phyloP scores from a whole-genome alignment of 2,888 invertebrate genomes.

The Laothoe populi region DNA sequence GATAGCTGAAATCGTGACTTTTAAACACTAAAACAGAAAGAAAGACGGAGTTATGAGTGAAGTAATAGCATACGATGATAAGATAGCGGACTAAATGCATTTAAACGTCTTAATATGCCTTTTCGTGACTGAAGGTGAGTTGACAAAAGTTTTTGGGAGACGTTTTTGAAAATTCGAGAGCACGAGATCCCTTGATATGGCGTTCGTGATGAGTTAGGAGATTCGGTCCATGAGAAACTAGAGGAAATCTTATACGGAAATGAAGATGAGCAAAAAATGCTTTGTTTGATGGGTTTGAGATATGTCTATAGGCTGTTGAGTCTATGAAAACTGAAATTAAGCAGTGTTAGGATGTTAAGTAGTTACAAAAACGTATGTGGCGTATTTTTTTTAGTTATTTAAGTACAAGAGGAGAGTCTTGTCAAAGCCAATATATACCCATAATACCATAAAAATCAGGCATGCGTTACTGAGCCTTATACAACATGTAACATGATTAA shows the following conservation, averaged over 20 bases:
- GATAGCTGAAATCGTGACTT: conserved; percentile 88
- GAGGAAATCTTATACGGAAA: conserved; percentile 59
- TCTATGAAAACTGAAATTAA: not conserved
- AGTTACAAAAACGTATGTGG: too few species aligned
- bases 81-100: conserved; percentile 82
- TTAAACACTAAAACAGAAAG: conserved; percentile 93
- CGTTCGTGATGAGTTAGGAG: conserved; percentile 75
- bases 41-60: conserved; percentile 82
- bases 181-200: conserved; percentile 69
- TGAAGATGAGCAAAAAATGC: conserved; percentile 39
- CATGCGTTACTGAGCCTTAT: too few species aligned
- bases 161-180: conserved; percentile 59
- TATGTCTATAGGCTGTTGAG: not conserved
- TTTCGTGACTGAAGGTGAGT: conserved; percentile 81
- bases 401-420: too few species aligned
- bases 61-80: conserved; percentile 78
- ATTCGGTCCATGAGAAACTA: conserved; percentile 75
- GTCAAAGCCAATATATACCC: too few species aligned
- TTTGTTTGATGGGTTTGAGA: conserved; percentile 21
- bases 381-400: too few species aligned
- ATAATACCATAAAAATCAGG: too few species aligned
- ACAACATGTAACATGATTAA: too few species aligned
- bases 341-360: not conserved
- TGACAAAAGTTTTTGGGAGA: conserved; percentile 77
- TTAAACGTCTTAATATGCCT: conserved; percentile 82